phyloP scores from a whole-genome alignment of 2,113 vertebrate genomes.

The Fulmarus glacialis region DNA sequence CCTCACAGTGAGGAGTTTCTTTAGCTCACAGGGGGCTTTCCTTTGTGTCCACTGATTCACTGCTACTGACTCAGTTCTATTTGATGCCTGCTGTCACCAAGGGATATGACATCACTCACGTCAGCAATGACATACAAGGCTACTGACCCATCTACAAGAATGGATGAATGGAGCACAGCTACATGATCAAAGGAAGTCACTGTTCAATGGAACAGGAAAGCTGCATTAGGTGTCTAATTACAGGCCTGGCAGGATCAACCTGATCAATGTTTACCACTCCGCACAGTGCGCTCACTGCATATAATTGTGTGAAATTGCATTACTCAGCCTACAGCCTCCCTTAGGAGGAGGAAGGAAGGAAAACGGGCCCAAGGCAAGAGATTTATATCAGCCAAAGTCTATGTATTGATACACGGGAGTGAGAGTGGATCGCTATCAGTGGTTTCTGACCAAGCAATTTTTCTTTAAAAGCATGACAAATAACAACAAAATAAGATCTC shows the following conservation, averaged over 20 bases:
- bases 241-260: conserved; percentile 40
- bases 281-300: background rate
- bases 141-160: conserved; percentile 35
- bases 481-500: background rate
- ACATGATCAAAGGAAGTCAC: conserved; percentile 39
- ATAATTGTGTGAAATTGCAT: conserved; percentile 25
- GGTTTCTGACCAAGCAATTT: background rate
- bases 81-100: background rate
- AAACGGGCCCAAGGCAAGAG: conserved; percentile 49
- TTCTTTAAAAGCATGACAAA: background rate
- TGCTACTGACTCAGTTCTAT: conserved; percentile 43
- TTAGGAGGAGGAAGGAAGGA: conserved; percentile 55
- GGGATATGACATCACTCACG: conserved; percentile 56
- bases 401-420: background rate
- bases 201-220: conserved; percentile 45
- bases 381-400: conserved; percentile 1
- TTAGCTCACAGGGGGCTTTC: background rate
- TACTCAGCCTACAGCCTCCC: conserved; percentile 51
- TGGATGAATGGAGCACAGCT: conserved; percentile 15
- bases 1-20: background rate
- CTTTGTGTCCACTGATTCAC: conserved; percentile 36
- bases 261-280: background rate
- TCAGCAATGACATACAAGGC: conserved; percentile 49
- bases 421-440: background rate
- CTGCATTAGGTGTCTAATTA: background rate